phyloP scores from a whole-genome alignment of 2,113 vertebrate genomes.

The Pogona vitticeps region DNA sequence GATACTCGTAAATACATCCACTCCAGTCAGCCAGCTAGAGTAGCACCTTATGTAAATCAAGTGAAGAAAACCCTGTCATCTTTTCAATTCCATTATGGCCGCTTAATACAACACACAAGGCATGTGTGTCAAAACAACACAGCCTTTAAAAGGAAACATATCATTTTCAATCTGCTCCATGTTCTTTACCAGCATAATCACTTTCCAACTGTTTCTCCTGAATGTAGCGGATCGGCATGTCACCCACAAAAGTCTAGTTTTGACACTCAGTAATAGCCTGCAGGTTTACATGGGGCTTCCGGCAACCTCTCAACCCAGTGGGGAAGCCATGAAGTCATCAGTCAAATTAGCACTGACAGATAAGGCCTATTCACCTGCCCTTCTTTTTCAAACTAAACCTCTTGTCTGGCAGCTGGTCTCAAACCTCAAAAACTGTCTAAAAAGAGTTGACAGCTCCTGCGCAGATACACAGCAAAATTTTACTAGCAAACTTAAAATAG shows the following conservation, averaged over 20 bases:
- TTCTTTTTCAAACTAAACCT: background rate
- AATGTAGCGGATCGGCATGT: background rate
- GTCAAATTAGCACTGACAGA: background rate
- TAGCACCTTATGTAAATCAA: too few relatives aligned
- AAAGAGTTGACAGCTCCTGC: background rate
- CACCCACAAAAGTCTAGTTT: background rate
- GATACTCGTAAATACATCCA: background rate
- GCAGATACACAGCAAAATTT: constrained; percentile 36
- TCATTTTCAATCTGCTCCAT: too few relatives aligned
- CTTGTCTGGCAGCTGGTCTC: background rate
- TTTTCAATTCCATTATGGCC: too few relatives aligned
- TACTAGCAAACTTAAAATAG: background rate
- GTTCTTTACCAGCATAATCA: background rate
- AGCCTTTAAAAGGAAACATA: too few relatives aligned
- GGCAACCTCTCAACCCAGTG: background rate
- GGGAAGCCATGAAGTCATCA: too few relatives aligned
- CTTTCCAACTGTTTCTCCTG: background rate
- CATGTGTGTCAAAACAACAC: too few relatives aligned
- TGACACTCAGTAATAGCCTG: background rate
- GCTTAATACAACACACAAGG: too few relatives aligned
- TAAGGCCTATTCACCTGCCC: background rate
- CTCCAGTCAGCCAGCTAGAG: background rate
- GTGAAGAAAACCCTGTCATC: too few relatives aligned
- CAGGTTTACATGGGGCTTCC: background rate
- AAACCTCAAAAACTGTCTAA: background rate